Conservation (phyloP, 1,140 invertebrate species). For the Eurytemora carolleeae region DNA sequence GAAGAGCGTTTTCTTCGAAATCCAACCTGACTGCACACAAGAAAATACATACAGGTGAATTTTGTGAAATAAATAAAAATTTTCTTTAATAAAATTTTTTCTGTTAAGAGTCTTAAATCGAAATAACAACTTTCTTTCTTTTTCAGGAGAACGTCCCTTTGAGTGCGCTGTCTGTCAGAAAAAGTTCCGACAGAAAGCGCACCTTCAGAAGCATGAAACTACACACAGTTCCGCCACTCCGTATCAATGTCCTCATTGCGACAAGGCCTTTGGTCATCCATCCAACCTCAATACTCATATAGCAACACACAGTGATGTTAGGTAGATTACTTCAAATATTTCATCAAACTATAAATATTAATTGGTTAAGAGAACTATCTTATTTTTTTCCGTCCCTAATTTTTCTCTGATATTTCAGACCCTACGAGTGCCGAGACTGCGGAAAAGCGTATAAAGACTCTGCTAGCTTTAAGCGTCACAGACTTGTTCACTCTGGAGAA, state of each 20-base stretch:
- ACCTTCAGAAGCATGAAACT: slow-evolving; percentile 14
- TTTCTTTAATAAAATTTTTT: too few relatives aligned
- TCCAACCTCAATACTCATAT: slow-evolving; percentile 15
- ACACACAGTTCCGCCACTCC: slow-evolving; percentile 15
- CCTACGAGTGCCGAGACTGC: slow-evolving; percentile 12
- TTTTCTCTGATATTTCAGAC: slow-evolving; percentile 7
- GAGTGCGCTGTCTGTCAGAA: slow-evolving; percentile 13
- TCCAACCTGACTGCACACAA: slow-evolving; percentile 15
- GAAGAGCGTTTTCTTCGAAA: slow-evolving; percentile 13
- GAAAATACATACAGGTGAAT: slow-evolving; percentile 15
- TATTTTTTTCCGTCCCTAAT: neutral
- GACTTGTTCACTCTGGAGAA: slow-evolving; percentile 2
- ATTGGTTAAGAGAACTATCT: neutral
- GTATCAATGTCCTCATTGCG: slow-evolving; percentile 10
- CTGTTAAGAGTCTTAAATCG: too few relatives aligned
- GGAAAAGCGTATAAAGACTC: slow-evolving; percentile 15
- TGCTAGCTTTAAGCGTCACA: slow-evolving; percentile 14
- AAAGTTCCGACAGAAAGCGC: slow-evolving; percentile 13
- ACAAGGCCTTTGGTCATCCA: slow-evolving; percentile 13
- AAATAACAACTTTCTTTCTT: too few relatives aligned
- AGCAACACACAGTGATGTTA: slow-evolving; percentile 11
- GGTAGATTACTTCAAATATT: slow-evolving; percentile 3
- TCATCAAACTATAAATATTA: neutral
- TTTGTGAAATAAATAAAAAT: neutral
- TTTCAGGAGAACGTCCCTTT: slow-evolving; percentile 13